A percentile compares a stretch with the other conserved stretches of the same genome.
These are phyloP conservation scores for Anticlea derivata DNA, from an alignment of 2,888 invertebrate genomes.

Conservation along the genomic window DNA sequence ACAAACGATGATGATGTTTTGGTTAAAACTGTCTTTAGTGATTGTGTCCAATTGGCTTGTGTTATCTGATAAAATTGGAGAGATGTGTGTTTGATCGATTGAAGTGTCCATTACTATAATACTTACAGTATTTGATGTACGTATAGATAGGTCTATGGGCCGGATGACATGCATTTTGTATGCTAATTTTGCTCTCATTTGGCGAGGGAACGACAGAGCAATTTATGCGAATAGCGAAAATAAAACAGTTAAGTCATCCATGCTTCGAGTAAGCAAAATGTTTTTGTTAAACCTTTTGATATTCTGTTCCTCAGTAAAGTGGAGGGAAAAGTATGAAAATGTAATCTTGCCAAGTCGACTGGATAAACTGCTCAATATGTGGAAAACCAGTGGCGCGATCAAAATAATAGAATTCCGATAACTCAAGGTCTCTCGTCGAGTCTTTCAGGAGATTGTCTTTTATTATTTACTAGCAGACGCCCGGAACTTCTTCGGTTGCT, in stretches of 20 bases:
- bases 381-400: constrained; percentile 32
- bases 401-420: constrained; percentile 35
- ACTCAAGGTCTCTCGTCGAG: constrained; percentile 23
- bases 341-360: constrained; percentile 23
- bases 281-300: neutral
- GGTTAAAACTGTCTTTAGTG: constrained; percentile 52
- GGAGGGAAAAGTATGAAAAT: constrained; percentile 14
- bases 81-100: constrained; percentile 62
- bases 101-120: constrained; percentile 10
- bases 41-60: constrained; percentile 59
- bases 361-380: constrained; percentile 32
- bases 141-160: no score
- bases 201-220: neutral
- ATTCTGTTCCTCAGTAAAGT: constrained; percentile 2
- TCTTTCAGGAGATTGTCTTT: constrained; percentile 12
- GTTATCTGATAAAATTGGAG: constrained; percentile 65
- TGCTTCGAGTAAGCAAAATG: neutral
- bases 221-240: constrained; percentile 1
- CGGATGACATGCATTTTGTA: constrained; percentile 12
- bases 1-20: constrained; percentile 40
- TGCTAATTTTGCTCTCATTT: constrained; percentile 18
- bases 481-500: no score
- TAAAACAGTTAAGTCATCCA: neutral
- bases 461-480: constrained; percentile 12
- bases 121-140: neutral